Conservation (phyloP, 2,888 invertebrate genomes). For the Caenorhabditis doughertyi region DNA sequence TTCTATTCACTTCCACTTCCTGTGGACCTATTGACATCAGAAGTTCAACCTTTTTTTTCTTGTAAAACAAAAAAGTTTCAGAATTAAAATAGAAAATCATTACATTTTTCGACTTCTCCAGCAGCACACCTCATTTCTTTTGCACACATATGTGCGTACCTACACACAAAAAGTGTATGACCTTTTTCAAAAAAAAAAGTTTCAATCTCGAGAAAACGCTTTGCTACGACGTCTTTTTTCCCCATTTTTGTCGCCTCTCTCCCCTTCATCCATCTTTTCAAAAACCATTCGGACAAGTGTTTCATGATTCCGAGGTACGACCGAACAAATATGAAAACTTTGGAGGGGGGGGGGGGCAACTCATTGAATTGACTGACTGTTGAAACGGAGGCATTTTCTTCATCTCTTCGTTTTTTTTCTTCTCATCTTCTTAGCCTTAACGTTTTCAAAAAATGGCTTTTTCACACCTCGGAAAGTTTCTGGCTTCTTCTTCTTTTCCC, state of each 20-base stretch:
- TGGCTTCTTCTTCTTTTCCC: constrained; percentile 14
- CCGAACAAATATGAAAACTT: constrained; percentile 43
- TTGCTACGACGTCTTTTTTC: constrained; percentile 21
- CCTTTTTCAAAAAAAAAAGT: constrained; percentile 32
- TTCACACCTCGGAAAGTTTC: constrained; percentile 30
- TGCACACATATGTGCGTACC: constrained; percentile 24
- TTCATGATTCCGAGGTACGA: constrained; percentile 60
- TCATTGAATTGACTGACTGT: constrained; percentile 37
- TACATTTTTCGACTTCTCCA: constrained; percentile 1
- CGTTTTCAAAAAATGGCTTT: constrained; percentile 11
- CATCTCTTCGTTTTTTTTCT: background rate
- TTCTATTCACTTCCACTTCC: background rate
- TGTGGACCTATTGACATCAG: background rate
- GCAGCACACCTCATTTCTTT: constrained; percentile 15
- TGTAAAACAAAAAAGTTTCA: background rate
- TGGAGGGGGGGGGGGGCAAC: constrained; percentile 22
- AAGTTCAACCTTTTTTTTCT: background rate
- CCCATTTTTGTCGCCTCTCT: background rate
- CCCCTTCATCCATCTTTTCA: constrained; percentile 25
- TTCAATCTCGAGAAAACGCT: constrained; percentile 35
- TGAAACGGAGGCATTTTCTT: constrained; percentile 19
- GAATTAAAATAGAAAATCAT: constrained; percentile 18
- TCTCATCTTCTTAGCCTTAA: background rate
- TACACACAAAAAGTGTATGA: constrained; percentile 33
- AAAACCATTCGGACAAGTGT: constrained; percentile 59